A percentile compares a stretch with the other conserved stretches of the same genome.
Conservation (phyloP, 2,888 invertebrate species). For the Pristionchus exspectatus region DNA sequence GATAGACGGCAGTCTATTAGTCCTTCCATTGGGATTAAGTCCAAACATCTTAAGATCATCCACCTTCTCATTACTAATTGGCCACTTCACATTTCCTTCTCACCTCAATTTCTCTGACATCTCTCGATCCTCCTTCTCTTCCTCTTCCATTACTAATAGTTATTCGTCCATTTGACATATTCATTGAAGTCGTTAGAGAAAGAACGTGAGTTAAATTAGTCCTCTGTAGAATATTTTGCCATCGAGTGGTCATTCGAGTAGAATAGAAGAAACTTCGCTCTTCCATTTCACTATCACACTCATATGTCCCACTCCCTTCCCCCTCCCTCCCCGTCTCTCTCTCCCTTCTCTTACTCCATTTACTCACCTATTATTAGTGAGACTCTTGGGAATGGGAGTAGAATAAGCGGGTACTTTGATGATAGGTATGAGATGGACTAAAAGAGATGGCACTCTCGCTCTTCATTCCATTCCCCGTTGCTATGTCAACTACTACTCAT, state of each 20-base stretch:
- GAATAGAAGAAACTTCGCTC: conserved; percentile 19
- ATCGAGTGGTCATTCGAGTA: conserved; percentile 33
- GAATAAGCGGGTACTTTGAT: not conserved
- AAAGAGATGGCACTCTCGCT: not conserved
- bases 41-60: not conserved
- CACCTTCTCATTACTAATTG: not conserved
- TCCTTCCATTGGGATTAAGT: not conserved
- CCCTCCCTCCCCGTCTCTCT: not conserved
- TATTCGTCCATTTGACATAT: not conserved
- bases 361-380: conserved; percentile 39
- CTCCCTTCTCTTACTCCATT: not conserved
- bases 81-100: not conserved
- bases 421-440: not conserved
- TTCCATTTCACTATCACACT: conserved; percentile 22
- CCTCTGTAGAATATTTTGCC: conserved; percentile 26
- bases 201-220: not conserved
- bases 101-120: not conserved
- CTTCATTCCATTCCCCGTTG: conserved; percentile 4
- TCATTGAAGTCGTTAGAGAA: not conserved
- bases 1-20: not conserved
- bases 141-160: not conserved
- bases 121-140: not conserved
- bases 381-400: conserved; percentile 9
- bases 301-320: not conserved
- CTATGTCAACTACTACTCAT: conserved; percentile 9